phyloP scores from a whole-genome alignment of 2,888 invertebrate genomes.

The Thereva nobilitata region DNA sequence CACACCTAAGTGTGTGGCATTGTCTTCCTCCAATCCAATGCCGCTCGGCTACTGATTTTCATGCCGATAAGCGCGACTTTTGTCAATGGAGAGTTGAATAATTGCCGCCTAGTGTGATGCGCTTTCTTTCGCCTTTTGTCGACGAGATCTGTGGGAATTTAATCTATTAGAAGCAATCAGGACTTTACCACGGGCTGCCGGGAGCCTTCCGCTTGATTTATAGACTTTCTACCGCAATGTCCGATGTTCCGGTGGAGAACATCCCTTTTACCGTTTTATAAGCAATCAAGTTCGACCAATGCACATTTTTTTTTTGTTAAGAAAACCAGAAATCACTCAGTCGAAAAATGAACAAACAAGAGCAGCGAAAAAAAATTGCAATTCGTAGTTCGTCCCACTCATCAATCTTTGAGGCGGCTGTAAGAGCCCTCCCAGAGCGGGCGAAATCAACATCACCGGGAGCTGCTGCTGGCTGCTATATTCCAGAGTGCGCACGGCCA shows the following conservation, averaged over 20 bases:
- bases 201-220: not conserved
- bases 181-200: not conserved
- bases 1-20: conserved; percentile 24
- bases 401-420: conserved; percentile 34
- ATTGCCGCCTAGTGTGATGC: too few relatives aligned
- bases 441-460: not conserved
- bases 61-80: not conserved
- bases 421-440: conserved; percentile 1
- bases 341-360: conserved; percentile 1
- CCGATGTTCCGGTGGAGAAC: conserved; percentile 1
- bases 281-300: not conserved
- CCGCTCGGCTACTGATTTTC: conserved; percentile 1
- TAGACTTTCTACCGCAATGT: not conserved
- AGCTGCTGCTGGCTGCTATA: too few relatives aligned
- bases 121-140: too few relatives aligned
- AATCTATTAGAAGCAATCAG: not conserved
- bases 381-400: conserved; percentile 37
- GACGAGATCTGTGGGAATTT: too few relatives aligned
- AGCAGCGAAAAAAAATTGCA: conserved; percentile 10
- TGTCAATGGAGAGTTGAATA: not conserved
- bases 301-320: not conserved
- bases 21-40: conserved; percentile 16
- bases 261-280: not conserved
- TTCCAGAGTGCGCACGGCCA: conserved; percentile 32
- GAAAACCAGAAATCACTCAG: not conserved